Conservation (phyloP, 2,797 vertebrate species). For the Pseudochirops cupreus region DNA sequence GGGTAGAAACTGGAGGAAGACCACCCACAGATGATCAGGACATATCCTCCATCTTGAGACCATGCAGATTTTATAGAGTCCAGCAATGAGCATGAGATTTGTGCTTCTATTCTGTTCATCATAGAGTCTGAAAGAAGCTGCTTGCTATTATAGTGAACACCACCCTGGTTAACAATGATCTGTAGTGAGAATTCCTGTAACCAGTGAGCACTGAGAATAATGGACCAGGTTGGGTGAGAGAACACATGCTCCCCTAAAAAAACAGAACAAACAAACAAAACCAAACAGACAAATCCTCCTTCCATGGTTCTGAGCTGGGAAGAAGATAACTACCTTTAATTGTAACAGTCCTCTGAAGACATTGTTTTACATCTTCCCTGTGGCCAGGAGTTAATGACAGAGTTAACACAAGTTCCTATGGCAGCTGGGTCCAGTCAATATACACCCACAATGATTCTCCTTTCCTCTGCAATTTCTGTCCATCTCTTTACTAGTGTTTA, state of each 20-base stretch:
- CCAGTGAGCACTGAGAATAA: neutral
- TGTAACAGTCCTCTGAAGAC: neutral
- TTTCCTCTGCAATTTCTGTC: neutral
- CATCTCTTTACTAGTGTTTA: neutral
- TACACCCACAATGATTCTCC: neutral
- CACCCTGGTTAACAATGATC: neutral
- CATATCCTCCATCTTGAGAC: neutral
- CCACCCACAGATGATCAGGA: neutral
- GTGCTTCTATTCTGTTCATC: neutral
- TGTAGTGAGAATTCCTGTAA: neutral
- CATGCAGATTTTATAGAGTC: neutral
- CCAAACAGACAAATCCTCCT: neutral
- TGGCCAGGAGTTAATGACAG: neutral
- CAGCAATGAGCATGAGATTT: neutral
- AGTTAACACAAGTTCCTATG: neutral
- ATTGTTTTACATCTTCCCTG: neutral
- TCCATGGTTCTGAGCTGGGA: neutral
- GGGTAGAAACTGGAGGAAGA: neutral
- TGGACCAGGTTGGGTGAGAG: neutral
- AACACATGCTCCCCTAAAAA: neutral
- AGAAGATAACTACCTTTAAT: neutral
- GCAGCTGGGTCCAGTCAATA: neutral
- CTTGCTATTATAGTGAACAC: neutral
- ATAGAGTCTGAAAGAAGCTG: neutral
- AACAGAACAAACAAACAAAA: too few species aligned